Evolutionary conservation across 2,888 invertebrate species (phyloP), one percentile per base, ranked within the genome.

Genomic region (Drosophila nigricruria): DNA sequence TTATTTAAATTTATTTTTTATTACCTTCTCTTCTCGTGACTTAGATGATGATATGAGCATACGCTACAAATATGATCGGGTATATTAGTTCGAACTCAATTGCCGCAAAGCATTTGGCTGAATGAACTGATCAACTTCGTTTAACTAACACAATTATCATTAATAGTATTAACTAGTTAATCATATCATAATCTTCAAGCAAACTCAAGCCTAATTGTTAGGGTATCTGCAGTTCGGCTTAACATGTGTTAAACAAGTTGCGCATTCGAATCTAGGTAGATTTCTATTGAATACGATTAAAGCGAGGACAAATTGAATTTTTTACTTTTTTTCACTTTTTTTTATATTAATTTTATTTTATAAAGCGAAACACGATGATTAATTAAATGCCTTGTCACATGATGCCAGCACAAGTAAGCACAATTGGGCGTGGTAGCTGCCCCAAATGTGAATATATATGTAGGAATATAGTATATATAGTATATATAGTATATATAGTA

Each of bases 371-470:
- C 50, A 61, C 43, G 56, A 47, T 71, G 78, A 75, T 68, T 75
- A 71, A 81, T 83, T 77, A 58, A 70, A 60, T 66, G 62, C 34
- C 36, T 36, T 52, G 30, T 54, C 64, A 43, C 59, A 60, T 61
- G 45, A 45, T 45, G 25, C 25, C 23, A 53, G 27, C 42, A n/a
- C n/a, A n/a, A n/a, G 14, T 43, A n/a, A 34, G 32, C 60, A 23
- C 20, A 23, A 25, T 3, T 52, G n/a, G 53, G 66, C 38, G 54
- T 64, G 36, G 66, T 9, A 60, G 20, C 25, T 16, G 52, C 32
- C 57, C 23, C 1, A 42, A 30, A 20, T 32, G 27, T n/a, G 18
- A 30, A 30, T 30, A 18, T 45, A n/a, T 25, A 5, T 23, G 6
- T 8, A 8, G 23, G 14, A 3, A 12, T 12, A 42, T 16, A 16